Percentiles rank a stretch among this genome's conserved stretches.
These are phyloP conservation scores for Colius striatus DNA, from an alignment of 2,113 vertebrate species.

Conservation along the genomic window DNA sequence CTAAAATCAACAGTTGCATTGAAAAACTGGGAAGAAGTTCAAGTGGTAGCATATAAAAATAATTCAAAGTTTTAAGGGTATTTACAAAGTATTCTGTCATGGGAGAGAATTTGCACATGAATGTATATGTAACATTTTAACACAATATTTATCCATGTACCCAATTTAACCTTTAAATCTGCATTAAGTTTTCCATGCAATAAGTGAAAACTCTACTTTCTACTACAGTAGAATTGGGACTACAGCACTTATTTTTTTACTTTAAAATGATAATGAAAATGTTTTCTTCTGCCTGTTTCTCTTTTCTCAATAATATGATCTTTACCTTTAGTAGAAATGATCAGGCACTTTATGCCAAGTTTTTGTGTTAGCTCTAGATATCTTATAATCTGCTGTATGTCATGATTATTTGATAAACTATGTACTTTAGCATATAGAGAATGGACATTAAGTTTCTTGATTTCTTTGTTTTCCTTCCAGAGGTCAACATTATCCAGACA, in stretches of 20 bases:
- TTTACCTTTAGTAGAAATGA: not conserved
- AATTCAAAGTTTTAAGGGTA: not conserved
- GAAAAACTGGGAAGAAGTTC: not conserved
- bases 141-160: not conserved
- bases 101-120: not conserved
- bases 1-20: not conserved
- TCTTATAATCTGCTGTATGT: not conserved
- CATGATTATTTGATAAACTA: not conserved
- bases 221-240: not conserved
- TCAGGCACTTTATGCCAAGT: not conserved
- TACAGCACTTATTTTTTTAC: not conserved
- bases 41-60: not conserved
- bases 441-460: not conserved
- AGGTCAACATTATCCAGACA: conserved; percentile 9
- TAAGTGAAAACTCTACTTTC: not conserved
- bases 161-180: not conserved
- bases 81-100: not conserved
- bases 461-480: conserved; percentile 34
- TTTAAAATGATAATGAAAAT: not conserved
- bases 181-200: not conserved
- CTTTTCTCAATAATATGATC: not conserved
- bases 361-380: not conserved
- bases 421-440: not conserved
- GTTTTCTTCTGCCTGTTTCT: not conserved
- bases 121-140: not conserved